phyloP scores from a whole-genome alignment of 2,113 vertebrate species.

The Telmatochromis sp. region DNA sequence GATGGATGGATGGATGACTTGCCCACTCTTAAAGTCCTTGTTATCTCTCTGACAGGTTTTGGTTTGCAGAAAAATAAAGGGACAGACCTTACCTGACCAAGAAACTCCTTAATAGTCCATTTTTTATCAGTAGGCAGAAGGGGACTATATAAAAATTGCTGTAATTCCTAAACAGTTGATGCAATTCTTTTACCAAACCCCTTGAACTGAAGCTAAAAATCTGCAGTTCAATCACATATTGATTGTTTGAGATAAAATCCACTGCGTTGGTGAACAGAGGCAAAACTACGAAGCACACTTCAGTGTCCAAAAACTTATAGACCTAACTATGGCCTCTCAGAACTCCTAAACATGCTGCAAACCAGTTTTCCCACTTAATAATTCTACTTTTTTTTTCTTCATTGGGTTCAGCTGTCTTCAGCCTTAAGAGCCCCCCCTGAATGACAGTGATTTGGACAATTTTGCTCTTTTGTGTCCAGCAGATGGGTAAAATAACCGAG shows the following conservation, averaged over 20 bases:
- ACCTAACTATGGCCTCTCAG: background rate
- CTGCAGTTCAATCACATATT: background rate
- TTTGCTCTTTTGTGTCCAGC: slow-evolving; percentile 12
- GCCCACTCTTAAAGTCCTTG: background rate
- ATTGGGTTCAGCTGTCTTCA: background rate
- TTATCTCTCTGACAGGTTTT: background rate
- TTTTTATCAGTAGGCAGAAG: background rate
- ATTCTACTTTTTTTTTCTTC: background rate
- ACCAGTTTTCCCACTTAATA: background rate
- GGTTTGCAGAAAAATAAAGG: background rate
- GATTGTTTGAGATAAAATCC: background rate
- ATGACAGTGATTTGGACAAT: slow-evolving; percentile 18
- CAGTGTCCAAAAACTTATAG: background rate
- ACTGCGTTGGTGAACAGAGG: fast-evolving
- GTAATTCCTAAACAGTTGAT: background rate
- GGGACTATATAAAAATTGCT: background rate
- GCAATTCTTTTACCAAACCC: background rate
- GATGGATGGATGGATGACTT: background rate
- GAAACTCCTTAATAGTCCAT: background rate
- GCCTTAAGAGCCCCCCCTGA: background rate
- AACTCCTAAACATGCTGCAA: background rate
- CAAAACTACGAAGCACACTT: background rate
- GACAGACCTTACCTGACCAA: background rate
- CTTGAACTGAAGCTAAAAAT: background rate
- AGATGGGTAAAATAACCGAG: slow-evolving; percentile 10